Evolutionary conservation across 2,113 vertebrate genomes (phyloP).

Genomic region (Phalacrocorax aristotelis): DNA sequence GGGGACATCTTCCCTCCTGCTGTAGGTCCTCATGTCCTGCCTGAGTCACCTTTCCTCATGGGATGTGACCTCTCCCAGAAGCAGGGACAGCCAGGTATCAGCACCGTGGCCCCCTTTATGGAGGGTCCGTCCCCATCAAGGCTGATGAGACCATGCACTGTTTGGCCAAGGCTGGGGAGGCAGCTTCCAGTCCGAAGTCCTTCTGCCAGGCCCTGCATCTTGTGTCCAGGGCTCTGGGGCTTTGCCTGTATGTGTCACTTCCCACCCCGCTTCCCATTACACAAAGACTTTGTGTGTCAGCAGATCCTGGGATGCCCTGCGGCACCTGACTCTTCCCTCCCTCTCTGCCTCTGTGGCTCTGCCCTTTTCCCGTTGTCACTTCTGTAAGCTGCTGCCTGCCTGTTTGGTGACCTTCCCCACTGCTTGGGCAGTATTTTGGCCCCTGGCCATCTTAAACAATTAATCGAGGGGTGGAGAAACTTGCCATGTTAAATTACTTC

Average conservation of each 20-base stretch:
- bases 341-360: slow-evolving; percentile 13
- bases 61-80: neutral
- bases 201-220: neutral
- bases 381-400: slow-evolving; percentile 26
- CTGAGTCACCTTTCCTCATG: neutral
- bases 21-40: neutral
- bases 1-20: neutral
- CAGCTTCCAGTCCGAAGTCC: neutral
- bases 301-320: neutral
- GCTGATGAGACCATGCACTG: neutral
- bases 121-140: neutral
- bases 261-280: neutral
- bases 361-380: slow-evolving; percentile 53
- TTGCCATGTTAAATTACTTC: slow-evolving; percentile 66
- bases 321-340: slow-evolving; percentile 49
- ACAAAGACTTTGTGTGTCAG: slow-evolving; percentile 35
- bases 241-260: neutral
- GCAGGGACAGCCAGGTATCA: neutral
- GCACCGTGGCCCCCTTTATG: neutral
- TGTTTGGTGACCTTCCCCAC: slow-evolving; percentile 37
- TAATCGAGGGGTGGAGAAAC: slow-evolving; percentile 65
- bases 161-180: neutral
- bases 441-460: slow-evolving; percentile 63
- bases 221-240: neutral
- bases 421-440: slow-evolving; percentile 36